Evolutionary conservation across 2,113 vertebrate species (phyloP).

Genomic region (Conger conger): DNA sequence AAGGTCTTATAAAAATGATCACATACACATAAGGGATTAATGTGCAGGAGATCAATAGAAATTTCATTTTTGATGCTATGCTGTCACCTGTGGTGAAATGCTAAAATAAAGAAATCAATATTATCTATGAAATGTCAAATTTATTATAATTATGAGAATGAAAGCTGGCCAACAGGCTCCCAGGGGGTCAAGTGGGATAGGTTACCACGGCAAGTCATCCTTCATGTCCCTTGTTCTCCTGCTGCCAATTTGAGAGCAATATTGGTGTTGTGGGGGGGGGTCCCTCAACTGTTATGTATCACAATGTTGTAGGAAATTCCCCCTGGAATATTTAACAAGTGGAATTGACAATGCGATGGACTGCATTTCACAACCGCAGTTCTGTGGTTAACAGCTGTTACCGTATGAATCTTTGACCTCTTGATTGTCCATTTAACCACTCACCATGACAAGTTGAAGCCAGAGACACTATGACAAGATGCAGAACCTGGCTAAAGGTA

Average conservation of each 20-base stretch:
- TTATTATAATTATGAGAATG: constrained; percentile 99
- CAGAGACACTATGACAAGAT: constrained; percentile 51
- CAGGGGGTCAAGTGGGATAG: constrained; percentile 96
- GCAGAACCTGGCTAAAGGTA: constrained; percentile 42
- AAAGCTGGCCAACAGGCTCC: constrained; percentile 99
- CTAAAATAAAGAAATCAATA: constrained; percentile 99
- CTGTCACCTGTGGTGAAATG: constrained; percentile 99
- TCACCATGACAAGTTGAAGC: constrained; percentile 61
- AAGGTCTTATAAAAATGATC: constrained; percentile 99
- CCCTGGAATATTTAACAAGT: constrained; percentile 96
- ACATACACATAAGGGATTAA: constrained; percentile 99
- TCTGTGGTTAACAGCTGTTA: constrained; percentile 77
- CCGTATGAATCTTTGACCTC: constrained; percentile 64
- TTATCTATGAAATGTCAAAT: constrained; percentile 99
- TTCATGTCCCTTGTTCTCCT: constrained; percentile 94
- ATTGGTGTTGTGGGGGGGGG: constrained; percentile 74
- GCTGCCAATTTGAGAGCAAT: constrained; percentile 88
- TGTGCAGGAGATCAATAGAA: constrained; percentile 99
- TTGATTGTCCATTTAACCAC: constrained; percentile 60
- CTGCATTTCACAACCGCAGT: constrained; percentile 67
- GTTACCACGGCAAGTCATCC: constrained; percentile 96
- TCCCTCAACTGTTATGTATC: constrained; percentile 89
- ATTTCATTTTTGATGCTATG: constrained; percentile 99
- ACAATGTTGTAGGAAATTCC: constrained; percentile 91
- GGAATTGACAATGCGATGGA: constrained; percentile 82